These are phyloP conservation scores for Catharus bicknelli DNA, from an alignment of 2,113 vertebrate species.

Conservation along the genomic window DNA sequence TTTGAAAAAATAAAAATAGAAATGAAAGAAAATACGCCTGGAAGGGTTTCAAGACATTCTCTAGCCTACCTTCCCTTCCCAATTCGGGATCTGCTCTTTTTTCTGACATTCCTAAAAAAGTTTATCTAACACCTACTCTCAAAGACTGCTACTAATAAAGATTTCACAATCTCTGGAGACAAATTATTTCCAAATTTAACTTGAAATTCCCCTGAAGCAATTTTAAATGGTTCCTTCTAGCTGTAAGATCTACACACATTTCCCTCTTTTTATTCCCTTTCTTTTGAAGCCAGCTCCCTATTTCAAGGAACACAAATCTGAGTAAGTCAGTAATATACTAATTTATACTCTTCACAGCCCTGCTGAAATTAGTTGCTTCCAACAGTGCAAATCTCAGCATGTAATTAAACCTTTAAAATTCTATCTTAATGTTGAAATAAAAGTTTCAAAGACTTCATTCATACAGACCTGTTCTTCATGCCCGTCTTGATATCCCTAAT, in stretches of 20 bases:
- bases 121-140: neutral
- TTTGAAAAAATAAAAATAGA: neutral
- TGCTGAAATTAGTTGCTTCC: slow-evolving; percentile 26
- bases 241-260: neutral
- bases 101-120: neutral
- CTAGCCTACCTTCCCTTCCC: neutral
- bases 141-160: neutral
- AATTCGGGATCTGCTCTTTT: neutral
- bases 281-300: neutral
- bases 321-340: slow-evolving; percentile 4
- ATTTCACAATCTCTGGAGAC: neutral
- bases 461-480: neutral
- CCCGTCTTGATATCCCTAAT: neutral
- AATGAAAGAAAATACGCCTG: neutral
- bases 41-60: neutral
- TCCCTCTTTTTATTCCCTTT: neutral
- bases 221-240: neutral
- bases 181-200: neutral
- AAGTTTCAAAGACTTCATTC: neutral
- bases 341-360: slow-evolving; percentile 22
- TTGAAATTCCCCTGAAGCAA: neutral
- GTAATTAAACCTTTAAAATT: slow-evolving; percentile 42
- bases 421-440: neutral
- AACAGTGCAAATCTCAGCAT: slow-evolving; percentile 15
- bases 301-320: slow-evolving; percentile 17